Conservation (phyloP, 2,888 invertebrate genomes). For the Cepaea hortensis region DNA sequence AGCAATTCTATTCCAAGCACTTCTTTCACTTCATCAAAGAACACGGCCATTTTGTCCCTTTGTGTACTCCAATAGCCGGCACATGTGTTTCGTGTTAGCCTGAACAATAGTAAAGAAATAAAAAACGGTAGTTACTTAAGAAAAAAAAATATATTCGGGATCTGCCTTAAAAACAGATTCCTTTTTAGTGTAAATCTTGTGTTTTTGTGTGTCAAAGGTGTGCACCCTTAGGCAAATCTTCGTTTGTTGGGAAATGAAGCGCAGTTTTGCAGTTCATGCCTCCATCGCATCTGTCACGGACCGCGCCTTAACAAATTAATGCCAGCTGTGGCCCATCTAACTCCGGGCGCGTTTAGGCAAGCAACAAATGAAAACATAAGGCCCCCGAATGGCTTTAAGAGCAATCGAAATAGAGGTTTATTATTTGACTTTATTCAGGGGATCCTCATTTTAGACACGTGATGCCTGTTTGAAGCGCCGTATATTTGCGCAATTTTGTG, state of each 20-base stretch:
- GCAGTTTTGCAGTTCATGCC: slow-evolving; percentile 3
- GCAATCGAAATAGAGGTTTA: neutral
- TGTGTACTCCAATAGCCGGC: neutral
- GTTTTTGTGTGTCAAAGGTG: neutral
- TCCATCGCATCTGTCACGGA: neutral
- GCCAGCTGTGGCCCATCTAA: neutral
- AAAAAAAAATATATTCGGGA: neutral
- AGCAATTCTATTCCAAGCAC: neutral
- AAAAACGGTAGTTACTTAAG: too few relatives aligned
- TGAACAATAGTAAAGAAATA: neutral
- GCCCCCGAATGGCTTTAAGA: neutral
- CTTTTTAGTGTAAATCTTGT: neutral
- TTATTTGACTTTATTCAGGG: slow-evolving; percentile 2
- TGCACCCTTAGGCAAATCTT: neutral
- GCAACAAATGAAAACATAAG: slow-evolving; percentile 11
- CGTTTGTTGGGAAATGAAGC: neutral
- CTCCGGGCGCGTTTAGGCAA: slow-evolving; percentile 8
- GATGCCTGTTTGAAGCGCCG: neutral
- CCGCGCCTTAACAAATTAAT: neutral
- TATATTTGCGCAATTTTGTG: slow-evolving; percentile 19
- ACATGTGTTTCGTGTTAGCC: neutral
- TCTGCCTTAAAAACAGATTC: neutral
- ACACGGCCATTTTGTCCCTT: neutral
- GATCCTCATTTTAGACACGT: neutral
- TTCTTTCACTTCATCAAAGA: neutral